phyloP scores from a whole-genome alignment of 2,113 vertebrate species.

The Apeltes quadracus region DNA sequence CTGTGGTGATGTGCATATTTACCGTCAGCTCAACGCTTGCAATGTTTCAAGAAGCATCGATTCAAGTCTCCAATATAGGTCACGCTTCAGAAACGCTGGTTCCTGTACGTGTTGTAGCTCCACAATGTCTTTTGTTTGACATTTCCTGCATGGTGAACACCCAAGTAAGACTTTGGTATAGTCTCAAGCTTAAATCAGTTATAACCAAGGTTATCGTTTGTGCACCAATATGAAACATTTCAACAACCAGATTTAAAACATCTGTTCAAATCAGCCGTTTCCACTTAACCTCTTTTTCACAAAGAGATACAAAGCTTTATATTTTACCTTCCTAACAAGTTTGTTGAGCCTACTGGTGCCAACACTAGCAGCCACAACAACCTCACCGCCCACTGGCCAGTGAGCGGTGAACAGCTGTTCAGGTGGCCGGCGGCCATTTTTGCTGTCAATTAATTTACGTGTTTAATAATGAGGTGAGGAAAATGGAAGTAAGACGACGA shows the following conservation, averaged over 20 bases:
- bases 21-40: background rate
- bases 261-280: background rate
- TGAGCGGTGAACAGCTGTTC: too few species aligned
- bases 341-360: too few species aligned
- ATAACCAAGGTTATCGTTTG: background rate
- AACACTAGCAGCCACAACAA: too few species aligned
- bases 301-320: background rate
- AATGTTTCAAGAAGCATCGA: background rate
- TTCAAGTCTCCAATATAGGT: background rate
- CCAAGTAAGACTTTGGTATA: too few species aligned
- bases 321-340: background rate
- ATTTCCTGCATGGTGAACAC: background rate
- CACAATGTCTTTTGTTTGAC: background rate
- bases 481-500: background rate
- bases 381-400: too few species aligned
- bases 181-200: background rate
- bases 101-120: background rate
- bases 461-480: background rate
- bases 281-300: background rate
- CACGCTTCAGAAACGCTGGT: background rate
- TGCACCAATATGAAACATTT: background rate
- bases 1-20: background rate
- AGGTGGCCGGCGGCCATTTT: too few species aligned
- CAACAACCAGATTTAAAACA: background rate
- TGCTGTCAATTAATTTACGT: too few species aligned